These are phyloP conservation scores for Lamellibrachia luymesi DNA, from an alignment of 1,140 invertebrate species.

Conservation along the genomic window DNA sequence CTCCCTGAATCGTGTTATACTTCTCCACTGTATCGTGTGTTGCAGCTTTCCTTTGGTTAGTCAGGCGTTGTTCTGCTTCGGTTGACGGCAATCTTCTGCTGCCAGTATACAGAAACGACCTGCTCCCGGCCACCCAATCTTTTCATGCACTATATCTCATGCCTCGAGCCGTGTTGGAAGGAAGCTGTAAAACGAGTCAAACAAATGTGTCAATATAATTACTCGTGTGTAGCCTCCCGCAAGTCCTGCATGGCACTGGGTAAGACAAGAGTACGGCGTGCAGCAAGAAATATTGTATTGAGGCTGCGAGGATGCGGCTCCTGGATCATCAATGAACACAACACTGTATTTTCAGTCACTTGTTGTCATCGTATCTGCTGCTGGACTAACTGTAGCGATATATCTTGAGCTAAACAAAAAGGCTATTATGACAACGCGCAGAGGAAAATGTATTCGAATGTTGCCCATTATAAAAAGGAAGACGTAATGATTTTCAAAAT, in stretches of 20 bases:
- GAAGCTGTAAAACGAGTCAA: background rate
- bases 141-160: background rate
- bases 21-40: background rate
- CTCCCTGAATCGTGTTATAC: background rate
- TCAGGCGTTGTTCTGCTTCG: background rate
- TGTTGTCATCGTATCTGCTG: no score
- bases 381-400: no score
- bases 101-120: background rate
- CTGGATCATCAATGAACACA: background rate
- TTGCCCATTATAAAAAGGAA: no score
- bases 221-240: background rate
- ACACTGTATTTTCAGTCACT: no score
- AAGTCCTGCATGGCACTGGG: background rate
- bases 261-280: background rate
- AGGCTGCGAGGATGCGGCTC: background rate
- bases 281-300: background rate
- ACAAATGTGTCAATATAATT: background rate
- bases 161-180: background rate
- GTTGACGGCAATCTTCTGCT: background rate
- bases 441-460: no score
- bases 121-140: background rate
- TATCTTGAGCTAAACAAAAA: no score
- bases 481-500: no score
- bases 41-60: background rate
- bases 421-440: no score